phyloP scores from a whole-genome alignment of 2,888 invertebrate species.

The Oegoconia quadripuncta region DNA sequence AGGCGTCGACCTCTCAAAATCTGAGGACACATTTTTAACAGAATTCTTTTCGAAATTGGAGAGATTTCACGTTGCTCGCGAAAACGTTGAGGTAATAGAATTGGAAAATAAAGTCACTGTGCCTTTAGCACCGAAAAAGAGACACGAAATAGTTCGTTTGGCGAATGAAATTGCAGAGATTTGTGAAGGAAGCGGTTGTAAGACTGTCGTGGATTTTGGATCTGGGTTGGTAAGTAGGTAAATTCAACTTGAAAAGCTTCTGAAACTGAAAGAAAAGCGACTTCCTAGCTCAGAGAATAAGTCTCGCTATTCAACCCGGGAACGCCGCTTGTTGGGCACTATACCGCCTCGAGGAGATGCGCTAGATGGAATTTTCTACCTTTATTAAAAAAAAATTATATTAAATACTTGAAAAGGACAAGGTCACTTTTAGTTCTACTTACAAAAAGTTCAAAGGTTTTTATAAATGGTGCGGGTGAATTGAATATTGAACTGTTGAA shows the following conservation, averaged over 20 bases:
- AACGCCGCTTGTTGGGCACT: too few relatives aligned
- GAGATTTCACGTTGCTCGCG: constrained; percentile 31
- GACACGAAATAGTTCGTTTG: constrained; percentile 83
- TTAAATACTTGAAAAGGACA: too few relatives aligned
- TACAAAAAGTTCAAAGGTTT: too few relatives aligned
- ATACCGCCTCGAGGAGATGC: too few relatives aligned
- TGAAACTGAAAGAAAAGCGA: too few relatives aligned
- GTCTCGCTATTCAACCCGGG: too few relatives aligned
- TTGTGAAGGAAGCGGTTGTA: constrained; percentile 64
- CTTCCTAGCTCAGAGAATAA: too few relatives aligned
- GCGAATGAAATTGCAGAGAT: constrained; percentile 74
- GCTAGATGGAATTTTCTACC: too few relatives aligned
- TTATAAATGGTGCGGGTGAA: too few relatives aligned
- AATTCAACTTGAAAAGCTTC: background rate
- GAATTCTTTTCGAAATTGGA: constrained; percentile 39
- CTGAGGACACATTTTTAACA: constrained; percentile 33
- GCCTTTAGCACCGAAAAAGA: constrained; percentile 81
- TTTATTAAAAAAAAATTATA: too few relatives aligned
- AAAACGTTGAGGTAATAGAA: constrained; percentile 21
- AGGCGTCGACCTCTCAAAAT: constrained; percentile 28
- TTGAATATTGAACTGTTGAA: too few relatives aligned
- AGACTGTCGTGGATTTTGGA: constrained; percentile 84
- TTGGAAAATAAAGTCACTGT: constrained; percentile 35
- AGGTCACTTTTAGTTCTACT: too few relatives aligned
- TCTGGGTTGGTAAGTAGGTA: constrained; percentile 82